Evolutionary conservation across 53 echinoderm and acorn worm species (phyloP).

Genomic region (Luidia sarsii): DNA sequence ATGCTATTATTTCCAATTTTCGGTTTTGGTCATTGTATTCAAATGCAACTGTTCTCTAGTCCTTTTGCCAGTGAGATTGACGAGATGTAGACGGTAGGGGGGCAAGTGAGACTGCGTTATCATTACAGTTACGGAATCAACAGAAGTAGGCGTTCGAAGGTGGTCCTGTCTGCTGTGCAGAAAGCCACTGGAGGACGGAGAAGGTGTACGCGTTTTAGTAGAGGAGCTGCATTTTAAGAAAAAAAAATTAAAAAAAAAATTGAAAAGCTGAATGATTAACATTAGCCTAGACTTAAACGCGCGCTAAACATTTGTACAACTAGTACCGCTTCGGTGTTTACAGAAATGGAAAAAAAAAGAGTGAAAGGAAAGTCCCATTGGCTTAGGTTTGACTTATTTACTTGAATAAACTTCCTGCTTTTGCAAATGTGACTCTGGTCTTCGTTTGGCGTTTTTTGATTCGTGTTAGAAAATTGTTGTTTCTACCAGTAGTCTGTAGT

Average conservation of each 20-base stretch:
- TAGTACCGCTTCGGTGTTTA: conserved; percentile 44
- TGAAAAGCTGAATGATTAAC: conserved; percentile 17
- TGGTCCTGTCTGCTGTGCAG: conserved; percentile 25
- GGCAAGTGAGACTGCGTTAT: too few relatives aligned
- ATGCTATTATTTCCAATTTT: not conserved
- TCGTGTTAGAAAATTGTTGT: too few relatives aligned
- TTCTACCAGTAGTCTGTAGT: too few relatives aligned
- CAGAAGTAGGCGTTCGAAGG: too few relatives aligned
- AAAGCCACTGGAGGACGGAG: conserved; percentile 14
- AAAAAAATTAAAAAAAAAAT: too few relatives aligned
- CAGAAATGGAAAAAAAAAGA: not conserved
- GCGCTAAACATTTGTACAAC: conserved; percentile 38
- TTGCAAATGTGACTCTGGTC: conserved; percentile 41
- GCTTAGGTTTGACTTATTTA: conserved; percentile 51
- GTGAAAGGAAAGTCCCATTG: not conserved
- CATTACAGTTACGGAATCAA: too few relatives aligned
- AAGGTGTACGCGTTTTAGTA: too few relatives aligned
- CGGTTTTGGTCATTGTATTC: conserved; percentile 39
- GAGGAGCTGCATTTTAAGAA: too few relatives aligned
- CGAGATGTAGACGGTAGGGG: too few relatives aligned
- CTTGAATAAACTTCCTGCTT: conserved; percentile 56
- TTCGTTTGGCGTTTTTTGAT: conserved; percentile 1
- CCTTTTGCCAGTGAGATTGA: too few relatives aligned
- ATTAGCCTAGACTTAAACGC: conserved; percentile 43
- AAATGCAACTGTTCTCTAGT: conserved; percentile 5